phyloP scores from a whole-genome alignment of 2,113 vertebrate species.

The Myrmecophaga tridactyla region DNA sequence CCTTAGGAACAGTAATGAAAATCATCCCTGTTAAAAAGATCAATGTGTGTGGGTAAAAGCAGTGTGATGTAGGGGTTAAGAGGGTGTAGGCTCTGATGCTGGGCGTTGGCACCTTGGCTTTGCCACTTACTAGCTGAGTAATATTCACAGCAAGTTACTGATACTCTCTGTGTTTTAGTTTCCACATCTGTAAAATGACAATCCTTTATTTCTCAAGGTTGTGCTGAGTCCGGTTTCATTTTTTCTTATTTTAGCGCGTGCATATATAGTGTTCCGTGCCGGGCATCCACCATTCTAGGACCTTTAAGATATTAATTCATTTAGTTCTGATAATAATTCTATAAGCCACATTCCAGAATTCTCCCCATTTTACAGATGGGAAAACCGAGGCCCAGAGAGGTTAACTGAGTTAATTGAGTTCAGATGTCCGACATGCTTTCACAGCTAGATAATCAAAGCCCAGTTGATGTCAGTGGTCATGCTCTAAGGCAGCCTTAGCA shows the following conservation, averaged over 20 bases:
- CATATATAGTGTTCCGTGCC: neutral
- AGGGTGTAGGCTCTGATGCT: neutral
- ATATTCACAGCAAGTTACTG: neutral
- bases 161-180: neutral
- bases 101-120: neutral
- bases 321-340: neutral
- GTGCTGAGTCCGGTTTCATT: neutral
- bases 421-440: neutral
- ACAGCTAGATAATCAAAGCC: neutral
- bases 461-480: neutral
- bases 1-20: neutral
- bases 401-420: neutral
- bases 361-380: neutral
- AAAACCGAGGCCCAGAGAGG: neutral
- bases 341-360: neutral
- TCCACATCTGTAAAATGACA: neutral
- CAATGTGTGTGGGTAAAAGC: neutral
- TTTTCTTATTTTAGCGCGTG: neutral
- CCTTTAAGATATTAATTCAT: neutral
- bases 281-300: neutral
- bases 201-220: neutral
- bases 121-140: neutral
- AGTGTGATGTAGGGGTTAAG: fast-evolving
- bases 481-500: fast-evolving
- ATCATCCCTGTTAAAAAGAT: neutral